A percentile compares a stretch with the other conserved stretches of the same genome.
These are phyloP conservation scores for Schlechtendalia chinensis DNA, from an alignment of 1,140 invertebrate genomes.

Conservation along the genomic window DNA sequence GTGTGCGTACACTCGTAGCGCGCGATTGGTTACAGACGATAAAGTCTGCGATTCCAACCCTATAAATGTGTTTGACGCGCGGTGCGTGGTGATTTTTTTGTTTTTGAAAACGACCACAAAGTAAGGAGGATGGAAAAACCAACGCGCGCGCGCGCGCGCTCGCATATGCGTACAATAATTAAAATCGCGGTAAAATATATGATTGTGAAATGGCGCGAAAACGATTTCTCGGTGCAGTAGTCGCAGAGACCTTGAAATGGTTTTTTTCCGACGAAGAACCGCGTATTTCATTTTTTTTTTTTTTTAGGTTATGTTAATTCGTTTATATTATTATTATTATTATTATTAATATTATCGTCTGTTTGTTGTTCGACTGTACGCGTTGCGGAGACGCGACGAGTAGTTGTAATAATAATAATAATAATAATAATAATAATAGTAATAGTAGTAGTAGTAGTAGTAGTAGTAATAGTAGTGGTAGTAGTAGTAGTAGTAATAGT, in stretches of 20 bases:
- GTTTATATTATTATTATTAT: constrained; percentile 14
- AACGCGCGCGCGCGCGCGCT: too few species aligned
- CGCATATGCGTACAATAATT: not conserved
- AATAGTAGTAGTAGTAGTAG: not conserved
- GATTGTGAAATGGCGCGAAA: constrained; percentile 47
- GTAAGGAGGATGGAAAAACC: not conserved
- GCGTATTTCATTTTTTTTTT: constrained; percentile 39
- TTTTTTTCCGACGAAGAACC: constrained; percentile 1
- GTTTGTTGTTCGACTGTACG: not conserved
- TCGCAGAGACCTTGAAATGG: constrained; percentile 28
- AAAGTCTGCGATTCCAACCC: too few species aligned
- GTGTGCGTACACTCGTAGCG: not conserved
- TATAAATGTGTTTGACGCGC: too few species aligned
- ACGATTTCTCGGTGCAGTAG: constrained; percentile 7
- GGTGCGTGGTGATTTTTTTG: not conserved
- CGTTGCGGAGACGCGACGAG: too few species aligned
- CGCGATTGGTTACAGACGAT: constrained; percentile 29
- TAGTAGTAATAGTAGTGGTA: too few species aligned
- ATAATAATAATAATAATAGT: too few species aligned
- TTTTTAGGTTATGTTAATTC: constrained; percentile 49
- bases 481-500: not conserved
- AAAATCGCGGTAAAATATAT: not conserved
- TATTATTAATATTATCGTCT: too few species aligned
- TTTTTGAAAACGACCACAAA: not conserved
- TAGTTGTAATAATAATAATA: too few species aligned